phyloP scores from a whole-genome alignment of 1,140 invertebrate species.

The Elymnias hypermnestra region DNA sequence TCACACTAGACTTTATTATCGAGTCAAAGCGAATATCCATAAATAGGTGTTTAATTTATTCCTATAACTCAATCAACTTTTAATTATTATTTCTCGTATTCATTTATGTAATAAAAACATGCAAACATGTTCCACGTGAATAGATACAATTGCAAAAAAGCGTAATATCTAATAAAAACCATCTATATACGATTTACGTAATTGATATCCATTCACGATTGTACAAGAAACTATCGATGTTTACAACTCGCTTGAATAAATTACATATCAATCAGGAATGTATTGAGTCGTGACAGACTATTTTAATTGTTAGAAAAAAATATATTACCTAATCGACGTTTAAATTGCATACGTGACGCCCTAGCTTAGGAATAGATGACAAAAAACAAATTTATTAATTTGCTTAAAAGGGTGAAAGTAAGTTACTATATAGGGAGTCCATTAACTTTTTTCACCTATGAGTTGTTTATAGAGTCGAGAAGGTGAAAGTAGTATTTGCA shows the following conservation, averaged over 20 bases:
- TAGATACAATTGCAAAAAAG: too few relatives aligned
- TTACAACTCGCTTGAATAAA: slow-evolving; percentile 2
- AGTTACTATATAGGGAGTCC: slow-evolving; percentile 8
- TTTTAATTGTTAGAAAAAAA: slow-evolving; percentile 18
- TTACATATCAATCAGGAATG: slow-evolving; percentile 1
- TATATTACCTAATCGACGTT: not conserved
- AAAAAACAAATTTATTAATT: slow-evolving; percentile 32
- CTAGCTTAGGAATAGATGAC: slow-evolving; percentile 31
- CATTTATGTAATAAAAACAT: too few relatives aligned
- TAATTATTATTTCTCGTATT: too few relatives aligned
- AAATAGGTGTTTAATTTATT: too few relatives aligned
- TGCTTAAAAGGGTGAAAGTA: slow-evolving; percentile 27
- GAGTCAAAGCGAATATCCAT: too few relatives aligned
- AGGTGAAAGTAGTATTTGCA: slow-evolving; percentile 11
- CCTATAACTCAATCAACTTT: too few relatives aligned
- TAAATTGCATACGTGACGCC: slow-evolving; percentile 15
- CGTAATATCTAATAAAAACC: too few relatives aligned
- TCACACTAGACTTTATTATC: too few relatives aligned
- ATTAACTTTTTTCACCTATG: slow-evolving; percentile 13
- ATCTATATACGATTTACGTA: not conserved
- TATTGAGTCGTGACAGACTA: slow-evolving; percentile 7
- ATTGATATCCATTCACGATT: slow-evolving; percentile 2
- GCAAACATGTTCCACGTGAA: not conserved
- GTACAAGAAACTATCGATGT: not conserved
- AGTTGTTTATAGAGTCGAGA: slow-evolving; percentile 10